A percentile compares a stretch with the other conserved stretches of the same genome.
Evolutionary conservation across 2,797 vertebrate genomes (phyloP).

Genomic region (Cynodonichthys magdalenae): DNA sequence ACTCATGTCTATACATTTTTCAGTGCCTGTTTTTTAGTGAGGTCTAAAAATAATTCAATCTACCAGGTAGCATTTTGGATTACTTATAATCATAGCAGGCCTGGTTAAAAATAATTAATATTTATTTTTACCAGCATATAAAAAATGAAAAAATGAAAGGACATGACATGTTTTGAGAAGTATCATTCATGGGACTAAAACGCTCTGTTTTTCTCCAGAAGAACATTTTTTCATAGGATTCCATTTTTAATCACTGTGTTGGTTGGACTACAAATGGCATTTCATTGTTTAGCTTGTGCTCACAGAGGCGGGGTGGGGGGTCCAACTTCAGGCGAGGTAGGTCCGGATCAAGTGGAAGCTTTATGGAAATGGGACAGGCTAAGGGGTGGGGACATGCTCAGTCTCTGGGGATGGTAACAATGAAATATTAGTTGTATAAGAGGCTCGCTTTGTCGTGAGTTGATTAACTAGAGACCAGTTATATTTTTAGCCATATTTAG

Average conservation of each 20-base stretch:
- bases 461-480: slow-evolving; percentile 59
- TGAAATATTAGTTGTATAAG: slow-evolving; percentile 70
- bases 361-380: slow-evolving; percentile 27
- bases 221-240: slow-evolving; percentile 36
- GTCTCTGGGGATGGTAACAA: slow-evolving; percentile 65
- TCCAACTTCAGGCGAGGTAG: slow-evolving; percentile 45
- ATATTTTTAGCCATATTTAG: slow-evolving; percentile 72
- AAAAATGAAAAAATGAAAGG: slow-evolving; percentile 3
- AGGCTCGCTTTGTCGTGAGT: slow-evolving; percentile 60
- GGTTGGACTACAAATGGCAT: slow-evolving; percentile 69
- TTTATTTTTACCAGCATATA: no score
- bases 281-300: slow-evolving; percentile 54
- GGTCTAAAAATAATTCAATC: slow-evolving; percentile 43
- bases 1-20: slow-evolving; percentile 24
- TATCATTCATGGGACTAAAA: slow-evolving; percentile 57
- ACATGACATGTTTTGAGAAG: slow-evolving; percentile 64
- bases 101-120: slow-evolving; percentile 3
- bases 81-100: slow-evolving; percentile 34
- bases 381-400: slow-evolving; percentile 8
- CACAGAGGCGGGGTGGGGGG: slow-evolving; percentile 42
- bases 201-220: slow-evolving; percentile 64
- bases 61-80: slow-evolving; percentile 31
- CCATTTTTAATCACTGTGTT: slow-evolving; percentile 41
- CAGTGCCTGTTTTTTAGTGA: slow-evolving; percentile 22
- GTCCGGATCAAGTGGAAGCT: slow-evolving; percentile 46